phyloP scores from a whole-genome alignment of 2,113 vertebrate species.

The Crotophaga sulcirostris region DNA sequence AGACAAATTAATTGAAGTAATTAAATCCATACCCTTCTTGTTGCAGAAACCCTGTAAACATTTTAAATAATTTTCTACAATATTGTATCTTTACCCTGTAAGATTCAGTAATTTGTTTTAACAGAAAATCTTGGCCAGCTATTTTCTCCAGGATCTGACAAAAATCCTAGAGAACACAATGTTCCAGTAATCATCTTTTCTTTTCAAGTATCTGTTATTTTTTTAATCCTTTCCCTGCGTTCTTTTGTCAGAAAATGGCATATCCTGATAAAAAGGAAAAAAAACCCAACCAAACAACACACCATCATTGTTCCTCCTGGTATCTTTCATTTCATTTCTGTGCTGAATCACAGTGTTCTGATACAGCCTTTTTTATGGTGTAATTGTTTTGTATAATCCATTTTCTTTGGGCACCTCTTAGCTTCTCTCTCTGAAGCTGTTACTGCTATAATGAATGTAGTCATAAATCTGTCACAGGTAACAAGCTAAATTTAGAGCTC shows the following conservation, averaged over 20 bases:
- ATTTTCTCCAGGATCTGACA: conserved; percentile 33
- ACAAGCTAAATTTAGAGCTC: conserved; percentile 26
- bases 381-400: conserved; percentile 26
- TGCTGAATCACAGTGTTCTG: conserved; percentile 11
- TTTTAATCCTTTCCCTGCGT: not conserved
- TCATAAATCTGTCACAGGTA: conserved; percentile 43
- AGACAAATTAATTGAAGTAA: conserved; percentile 15
- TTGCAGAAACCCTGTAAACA: not conserved
- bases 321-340: not conserved
- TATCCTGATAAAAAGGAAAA: not conserved
- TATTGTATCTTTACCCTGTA: not conserved
- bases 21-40: not conserved
- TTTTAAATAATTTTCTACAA: not conserved
- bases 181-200: conserved; percentile 6
- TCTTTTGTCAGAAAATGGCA: not conserved
- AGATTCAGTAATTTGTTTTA: conserved; percentile 5
- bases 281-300: not conserved
- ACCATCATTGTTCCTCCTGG: not conserved
- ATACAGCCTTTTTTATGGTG: not conserved
- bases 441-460: not conserved
- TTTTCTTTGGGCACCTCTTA: conserved; percentile 50
- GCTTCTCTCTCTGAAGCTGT: conserved; percentile 14
- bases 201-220: not conserved
- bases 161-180: conserved; percentile 27
- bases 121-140: not conserved